Conservation (phyloP, 2,888 invertebrate species). For the Oscheius sp. region DNA sequence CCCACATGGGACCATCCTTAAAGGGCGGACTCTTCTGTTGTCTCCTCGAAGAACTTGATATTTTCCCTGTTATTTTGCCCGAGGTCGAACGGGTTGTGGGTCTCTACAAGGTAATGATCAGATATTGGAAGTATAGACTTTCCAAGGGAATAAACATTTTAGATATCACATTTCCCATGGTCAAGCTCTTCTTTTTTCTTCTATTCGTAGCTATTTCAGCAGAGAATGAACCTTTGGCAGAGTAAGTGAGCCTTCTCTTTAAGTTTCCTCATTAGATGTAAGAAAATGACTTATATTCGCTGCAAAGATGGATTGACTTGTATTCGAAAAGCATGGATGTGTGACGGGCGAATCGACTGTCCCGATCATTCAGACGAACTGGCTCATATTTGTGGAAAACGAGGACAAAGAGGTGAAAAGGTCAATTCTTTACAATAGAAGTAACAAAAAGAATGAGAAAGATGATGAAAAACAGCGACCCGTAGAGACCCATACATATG, state of each 20-base stretch:
- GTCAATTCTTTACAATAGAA: conserved; percentile 22
- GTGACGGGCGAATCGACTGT: conserved; percentile 54
- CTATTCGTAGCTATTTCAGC: neutral
- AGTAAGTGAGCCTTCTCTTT: neutral
- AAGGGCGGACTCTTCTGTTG: too few species aligned
- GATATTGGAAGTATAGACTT: too few species aligned
- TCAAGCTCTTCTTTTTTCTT: neutral
- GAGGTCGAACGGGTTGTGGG: too few species aligned
- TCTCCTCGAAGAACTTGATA: too few species aligned
- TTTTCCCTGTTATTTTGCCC: too few species aligned
- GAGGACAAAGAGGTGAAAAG: conserved; percentile 27
- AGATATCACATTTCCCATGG: neutral
- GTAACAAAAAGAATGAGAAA: neutral
- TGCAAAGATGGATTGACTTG: conserved; percentile 46
- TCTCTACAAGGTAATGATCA: too few species aligned
- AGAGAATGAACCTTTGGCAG: neutral
- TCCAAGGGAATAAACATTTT: too few species aligned
- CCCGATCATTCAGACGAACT: conserved; percentile 50
- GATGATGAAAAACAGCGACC: conserved; percentile 1
- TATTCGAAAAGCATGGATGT: conserved; percentile 52
- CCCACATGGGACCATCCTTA: too few species aligned
- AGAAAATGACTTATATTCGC: conserved; percentile 34
- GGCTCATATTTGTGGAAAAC: conserved; percentile 42
- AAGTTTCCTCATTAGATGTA: conserved; percentile 31
- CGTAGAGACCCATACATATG: conserved; percentile 25